Base-by-base conservation (phyloP, 2,797 vertebrate species). In the Crenuchus spilurus region DNA sequence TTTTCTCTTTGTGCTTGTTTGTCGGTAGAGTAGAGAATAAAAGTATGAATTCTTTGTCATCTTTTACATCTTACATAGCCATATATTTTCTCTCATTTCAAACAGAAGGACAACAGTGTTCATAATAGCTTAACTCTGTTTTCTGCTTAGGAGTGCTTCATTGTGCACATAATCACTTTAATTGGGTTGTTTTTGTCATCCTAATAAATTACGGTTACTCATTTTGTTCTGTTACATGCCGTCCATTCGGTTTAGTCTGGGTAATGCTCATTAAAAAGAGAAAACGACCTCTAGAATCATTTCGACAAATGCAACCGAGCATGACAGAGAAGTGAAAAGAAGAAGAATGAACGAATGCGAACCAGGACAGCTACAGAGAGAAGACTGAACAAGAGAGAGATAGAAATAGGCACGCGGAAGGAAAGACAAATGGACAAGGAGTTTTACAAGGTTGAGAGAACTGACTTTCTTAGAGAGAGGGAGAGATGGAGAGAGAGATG, bases 391-490 rank as follows among this genome's bases (percentile, higher is more conserved):
- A 8, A 13, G 39, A n/a, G 22, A 39, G 49, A 18, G 48, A 63
- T 8, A 49, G 52, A 73, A 58, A 65, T 62, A 60, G 55, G 24
- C 46, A 37, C 52, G 26, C 8, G 48, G 52, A 68, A 18, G 28
- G 62, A 55, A 60, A 58, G 60, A 70, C 7, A 33, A 24, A 67
- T 48, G 10, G 66, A 69, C 70, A 4, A 52, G 46, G 42, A 51
- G 74, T 64, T 76, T 66, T 52, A 65, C 68, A 60, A 55, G 66
- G 52, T 63, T 44, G 63, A 70, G 70, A 61, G 52, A 65, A 35
- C 52, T 74, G 74, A 74, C 65, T 65, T 80, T 70, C 60, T 54
- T 9, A 74, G 30, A 28, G 70, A 22, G 70, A 51, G 33, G 30
- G 22, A 71, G 70, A 14, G 24, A n/a, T n/a, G n/a, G n/a, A n/a